Evolutionary conservation across 2,888 invertebrate species (phyloP), one percentile per base, ranked within the genome.

Genomic region (Agapetus fuscipes): DNA sequence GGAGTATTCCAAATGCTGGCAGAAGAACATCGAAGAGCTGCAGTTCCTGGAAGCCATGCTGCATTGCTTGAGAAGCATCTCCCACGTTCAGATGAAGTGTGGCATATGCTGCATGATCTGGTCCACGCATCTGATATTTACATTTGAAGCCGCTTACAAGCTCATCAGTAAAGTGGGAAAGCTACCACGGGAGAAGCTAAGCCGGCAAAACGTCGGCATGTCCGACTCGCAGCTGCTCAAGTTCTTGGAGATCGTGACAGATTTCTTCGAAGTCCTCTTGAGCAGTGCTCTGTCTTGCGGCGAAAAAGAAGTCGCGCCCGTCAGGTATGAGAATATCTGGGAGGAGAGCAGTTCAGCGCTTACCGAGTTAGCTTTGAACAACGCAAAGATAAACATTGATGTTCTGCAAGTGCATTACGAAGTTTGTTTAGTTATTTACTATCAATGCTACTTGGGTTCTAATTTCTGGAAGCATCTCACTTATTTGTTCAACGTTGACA

Each of bases 1-100:
- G 94, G 93, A 94, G 59, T 90, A 86, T 57, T 80, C 87, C 37
- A 75, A 85, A 49, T 74, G 77, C 35, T 95, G 94, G 93, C 84
- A 86, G 55, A 86, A 83, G 58, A 76, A 83, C 49, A 71, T 80
- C 44, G 70, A 78, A 30, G 70, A 74, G 46, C 64, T 83, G 3
- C 66, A 73, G 10, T 70, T 78, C 51, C 67, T 94, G 20, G 72
- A 77, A 48, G 78, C 82, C n/a, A 80, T 85, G 0, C 53, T 90
- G 3, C 66, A 65, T 35, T 86, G 84, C 55, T 63, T 90, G 33
- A 67, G 69, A 36, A 66, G 71, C 48, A 76, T 88, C 53, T 72
- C 76, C 11, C 75, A 80, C 58, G 63, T 74, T 17, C 72, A 76
- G 48, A 69, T 86, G 51, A 69, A 74, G 48, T 79, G 83, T 64